Conservation (phyloP, 2,888 invertebrate genomes). For the Temnothorax rugatulus region DNA sequence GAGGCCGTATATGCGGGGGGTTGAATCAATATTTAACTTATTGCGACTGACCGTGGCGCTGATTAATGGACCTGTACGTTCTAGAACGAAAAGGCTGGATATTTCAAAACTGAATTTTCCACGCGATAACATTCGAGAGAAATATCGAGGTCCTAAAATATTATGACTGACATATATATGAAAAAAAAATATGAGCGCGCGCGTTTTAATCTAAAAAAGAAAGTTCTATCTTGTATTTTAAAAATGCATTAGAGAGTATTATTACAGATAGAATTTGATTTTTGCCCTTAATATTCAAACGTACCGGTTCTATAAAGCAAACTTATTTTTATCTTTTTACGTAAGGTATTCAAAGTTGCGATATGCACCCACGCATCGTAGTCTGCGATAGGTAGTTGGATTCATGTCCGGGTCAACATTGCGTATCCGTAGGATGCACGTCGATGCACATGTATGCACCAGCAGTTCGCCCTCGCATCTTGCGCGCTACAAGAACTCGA, state of each 20-base stretch:
- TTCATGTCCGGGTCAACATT: conserved; percentile 78
- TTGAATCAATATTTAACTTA: conserved; percentile 83
- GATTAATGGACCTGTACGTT: conserved; percentile 75
- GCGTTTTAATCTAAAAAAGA: neutral
- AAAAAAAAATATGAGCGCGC: neutral
- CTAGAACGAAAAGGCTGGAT: conserved; percentile 45
- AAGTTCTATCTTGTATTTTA: neutral
- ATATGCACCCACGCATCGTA: conserved; percentile 64
- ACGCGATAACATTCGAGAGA: neutral
- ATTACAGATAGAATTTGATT: neutral
- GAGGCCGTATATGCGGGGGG: conserved; percentile 69
- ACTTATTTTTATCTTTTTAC: conserved; percentile 58
- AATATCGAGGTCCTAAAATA: conserved; percentile 4
- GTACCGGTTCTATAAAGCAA: conserved; percentile 12
- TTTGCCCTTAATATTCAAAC: conserved; percentile 35
- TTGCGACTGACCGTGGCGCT: conserved; percentile 75
- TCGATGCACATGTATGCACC: conserved; percentile 75
- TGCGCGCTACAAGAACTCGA: conserved; percentile 42
- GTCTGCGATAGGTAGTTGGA: conserved; percentile 72
- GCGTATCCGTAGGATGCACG: conserved; percentile 70
- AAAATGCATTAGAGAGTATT: neutral
- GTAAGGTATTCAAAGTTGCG: conserved; percentile 55
- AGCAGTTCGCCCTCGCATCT: conserved; percentile 59
- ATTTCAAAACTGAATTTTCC: conserved; percentile 36
- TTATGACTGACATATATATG: neutral